Evolutionary conservation across 1,140 invertebrate species (phyloP), one percentile per base, ranked within the genome.

Genomic region (Venturia canescens): DNA sequence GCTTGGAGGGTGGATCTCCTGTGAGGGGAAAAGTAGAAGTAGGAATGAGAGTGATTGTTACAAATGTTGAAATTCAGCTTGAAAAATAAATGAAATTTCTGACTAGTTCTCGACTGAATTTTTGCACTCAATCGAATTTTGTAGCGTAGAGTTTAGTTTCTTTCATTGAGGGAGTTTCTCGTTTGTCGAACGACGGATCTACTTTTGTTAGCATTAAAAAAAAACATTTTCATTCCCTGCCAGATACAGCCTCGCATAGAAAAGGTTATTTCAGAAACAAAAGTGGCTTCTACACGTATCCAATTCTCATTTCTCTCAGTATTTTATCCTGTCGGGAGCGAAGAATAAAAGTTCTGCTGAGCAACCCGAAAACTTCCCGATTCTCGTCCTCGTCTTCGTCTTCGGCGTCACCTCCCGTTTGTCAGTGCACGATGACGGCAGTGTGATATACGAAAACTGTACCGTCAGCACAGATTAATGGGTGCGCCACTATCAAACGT

Each of bases 401-500:
- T 4, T 57, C 53, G 18, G 4, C 21, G 60, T 23, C 21, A 26
- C 27, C 60, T 7, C 6, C 23, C 60, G 21, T 13, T 44, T 63
- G 60, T 13, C 50, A 53, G 18, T 81, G 77, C 80, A 82, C 82
- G 80, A 81, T 81, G 84, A 86, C 72, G 81, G 66, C 3, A 13
- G 11, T 53, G 84, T 85, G 83, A 86, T 86, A 84, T 82, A 82
- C 34, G 53, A 79, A 85, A 85, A 86, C 80, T 82, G 83, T 86
- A 85, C 70, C 76, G 85, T 86, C 85, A 86, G 84, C 85, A 84
- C 81, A 78, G 85, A 84, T 84, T 84, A 84, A 86, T 86, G 84
- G 83, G 78, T 83, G 75, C 83, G 76, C 69, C 60, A 44, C 67
- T 26, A 71, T 66, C 67, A 60, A 74, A 78, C 80, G 53, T 80